Base-by-base conservation (phyloP, 2,797 vertebrate genomes). In the Anableps anableps region DNA sequence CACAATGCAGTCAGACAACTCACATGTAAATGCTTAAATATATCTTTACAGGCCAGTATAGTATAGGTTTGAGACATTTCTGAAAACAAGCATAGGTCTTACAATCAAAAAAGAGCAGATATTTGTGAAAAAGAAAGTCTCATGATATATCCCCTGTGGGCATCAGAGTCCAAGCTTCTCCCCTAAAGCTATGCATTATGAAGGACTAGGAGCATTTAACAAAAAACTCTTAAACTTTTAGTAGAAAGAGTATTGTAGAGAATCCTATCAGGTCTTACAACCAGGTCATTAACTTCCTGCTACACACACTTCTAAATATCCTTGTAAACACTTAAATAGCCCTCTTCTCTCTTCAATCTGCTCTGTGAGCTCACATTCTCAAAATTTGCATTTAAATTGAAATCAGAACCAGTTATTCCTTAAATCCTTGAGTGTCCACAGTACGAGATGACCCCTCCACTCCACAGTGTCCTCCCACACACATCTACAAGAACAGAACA, bases 371-470 rank as follows among this genome's bases (percentile, higher is more conserved):
- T 41, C 36, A 68, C 36, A 26, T 68, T 68, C 21, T 21, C 76
- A 77, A 79, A 79, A 81, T 78, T 55, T 53, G 43, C 29, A 75
- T 26, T 72, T 60, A 41, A 45, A 26, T 41, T 68, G 36, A 68
- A 68, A 68, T 68, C 64, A 68, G 36, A 41, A 41, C 64, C 21
- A 68, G 87, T 91, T 90, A 92, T 91, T 94, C 91, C 89, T 92
- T 93, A 93, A 95, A 93, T 94, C 90, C 92, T 89, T 53, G 82
- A 93, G 90, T 93, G 93, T 93, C 89, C 87, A 81, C 81, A 29
- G 88, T 92, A 83, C 87, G 80, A 88, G 74, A 79, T 92, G 92
- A 92, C 91, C 92, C 88, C 85, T 92, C 90, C 89, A 84, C 89
- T 92, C 91, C 85, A 88, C 87, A 75, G 74, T 83, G 85, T 89